These are phyloP conservation scores for Meteorus colon DNA, from an alignment of 2,888 invertebrate species.

Conservation along the genomic window DNA sequence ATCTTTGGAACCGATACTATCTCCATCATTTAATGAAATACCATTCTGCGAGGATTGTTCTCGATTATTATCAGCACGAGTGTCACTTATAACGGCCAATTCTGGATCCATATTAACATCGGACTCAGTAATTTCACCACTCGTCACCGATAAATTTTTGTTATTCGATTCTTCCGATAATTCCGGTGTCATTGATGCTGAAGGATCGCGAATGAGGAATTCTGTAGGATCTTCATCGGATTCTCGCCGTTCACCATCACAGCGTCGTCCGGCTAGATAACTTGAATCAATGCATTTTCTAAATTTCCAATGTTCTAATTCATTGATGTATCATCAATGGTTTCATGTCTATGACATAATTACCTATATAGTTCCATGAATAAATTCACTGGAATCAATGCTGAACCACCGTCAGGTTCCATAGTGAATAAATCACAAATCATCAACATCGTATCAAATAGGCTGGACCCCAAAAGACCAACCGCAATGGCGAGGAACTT, in stretches of 20 bases:
- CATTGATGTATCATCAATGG: constrained; percentile 7
- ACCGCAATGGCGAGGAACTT: constrained; percentile 85
- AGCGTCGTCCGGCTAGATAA: constrained; percentile 66
- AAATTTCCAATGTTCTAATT: no score
- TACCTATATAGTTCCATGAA: constrained; percentile 77
- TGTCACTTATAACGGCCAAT: constrained; percentile 59
- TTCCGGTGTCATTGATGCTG: constrained; percentile 44
- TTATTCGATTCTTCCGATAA: constrained; percentile 42
- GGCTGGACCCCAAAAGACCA: constrained; percentile 81
- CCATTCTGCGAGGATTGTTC: constrained; percentile 21
- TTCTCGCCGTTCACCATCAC: constrained; percentile 62
- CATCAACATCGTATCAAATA: constrained; percentile 85
- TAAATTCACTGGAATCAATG: constrained; percentile 80
- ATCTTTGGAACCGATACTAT: constrained; percentile 29
- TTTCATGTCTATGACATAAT: constrained; percentile 28
- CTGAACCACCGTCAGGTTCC: constrained; percentile 88
- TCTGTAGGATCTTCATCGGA: constrained; percentile 56
- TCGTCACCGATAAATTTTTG: constrained; percentile 46
- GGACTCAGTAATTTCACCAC: constrained; percentile 61
- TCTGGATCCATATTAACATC: constrained; percentile 63
- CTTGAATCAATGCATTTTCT: constrained; percentile 44
- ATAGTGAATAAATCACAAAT: constrained; percentile 88
- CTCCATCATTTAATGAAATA: constrained; percentile 41
- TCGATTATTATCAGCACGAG: constrained; percentile 32
- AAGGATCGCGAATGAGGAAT: constrained; percentile 49